A percentile compares a stretch with the other conserved stretches of the same genome.
Conservation (phyloP, 2,797 vertebrate genomes). For the Coluber constrictor region DNA sequence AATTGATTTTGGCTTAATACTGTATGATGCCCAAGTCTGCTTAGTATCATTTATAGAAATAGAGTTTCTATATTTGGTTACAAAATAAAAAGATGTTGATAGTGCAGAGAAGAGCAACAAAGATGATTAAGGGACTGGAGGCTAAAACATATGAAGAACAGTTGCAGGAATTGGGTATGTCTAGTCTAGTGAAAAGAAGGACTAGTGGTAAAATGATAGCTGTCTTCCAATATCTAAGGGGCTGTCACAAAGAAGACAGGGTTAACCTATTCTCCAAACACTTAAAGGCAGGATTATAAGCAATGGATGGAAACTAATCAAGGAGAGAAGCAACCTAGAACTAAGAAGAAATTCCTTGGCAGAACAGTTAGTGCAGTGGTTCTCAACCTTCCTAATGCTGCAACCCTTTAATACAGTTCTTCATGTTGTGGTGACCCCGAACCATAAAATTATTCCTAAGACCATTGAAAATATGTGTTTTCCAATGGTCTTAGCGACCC, state of each 20-base stretch:
- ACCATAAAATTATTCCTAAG: too few species aligned
- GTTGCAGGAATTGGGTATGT: background rate
- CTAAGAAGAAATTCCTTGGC: background rate
- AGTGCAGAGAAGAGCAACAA: background rate
- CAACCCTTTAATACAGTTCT: too few species aligned
- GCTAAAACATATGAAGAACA: background rate
- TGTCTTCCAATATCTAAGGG: background rate
- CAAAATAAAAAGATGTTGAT: background rate
- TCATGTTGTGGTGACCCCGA: too few species aligned
- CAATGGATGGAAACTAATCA: background rate
- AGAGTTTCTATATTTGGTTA: background rate
- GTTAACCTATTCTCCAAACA: background rate
- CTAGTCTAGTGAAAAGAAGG: background rate
- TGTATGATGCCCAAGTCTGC: background rate
- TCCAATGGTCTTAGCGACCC: too few species aligned
- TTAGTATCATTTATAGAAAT: background rate
- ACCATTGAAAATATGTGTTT: too few species aligned
- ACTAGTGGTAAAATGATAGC: background rate
- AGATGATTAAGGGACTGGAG: background rate
- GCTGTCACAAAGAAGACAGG: background rate
- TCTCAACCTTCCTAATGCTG: too few species aligned
- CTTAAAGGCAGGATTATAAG: background rate
- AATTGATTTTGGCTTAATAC: background rate
- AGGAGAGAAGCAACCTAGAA: background rate
- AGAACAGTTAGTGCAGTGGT: too few species aligned